Conservation (phyloP, 1,140 invertebrate species). For the Diachasmimorpha longicaudata region DNA sequence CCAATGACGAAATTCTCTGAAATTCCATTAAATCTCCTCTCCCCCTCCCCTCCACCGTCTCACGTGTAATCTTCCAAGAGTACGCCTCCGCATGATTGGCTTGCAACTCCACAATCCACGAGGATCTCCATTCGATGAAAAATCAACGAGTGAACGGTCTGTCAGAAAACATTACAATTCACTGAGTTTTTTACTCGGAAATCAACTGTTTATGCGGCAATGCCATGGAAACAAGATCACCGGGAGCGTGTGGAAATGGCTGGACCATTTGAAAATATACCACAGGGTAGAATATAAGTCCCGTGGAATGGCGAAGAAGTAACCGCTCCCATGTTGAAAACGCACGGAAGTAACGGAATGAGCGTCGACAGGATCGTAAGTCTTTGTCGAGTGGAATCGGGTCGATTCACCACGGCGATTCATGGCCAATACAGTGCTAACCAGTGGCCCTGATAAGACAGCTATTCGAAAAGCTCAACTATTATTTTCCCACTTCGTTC, state of each 20-base stretch:
- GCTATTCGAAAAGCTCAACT: not conserved
- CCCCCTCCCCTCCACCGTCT: no score
- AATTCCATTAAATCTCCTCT: not conserved
- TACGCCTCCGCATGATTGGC: not conserved
- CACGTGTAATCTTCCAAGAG: not conserved
- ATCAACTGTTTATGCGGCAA: not conserved
- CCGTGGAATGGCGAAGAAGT: slow-evolving; percentile 9
- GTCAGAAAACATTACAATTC: not conserved
- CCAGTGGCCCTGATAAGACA: not conserved
- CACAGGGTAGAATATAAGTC: not conserved
- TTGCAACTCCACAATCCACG: not conserved
- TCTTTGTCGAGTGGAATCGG: slow-evolving; percentile 25
- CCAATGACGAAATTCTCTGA: no score
- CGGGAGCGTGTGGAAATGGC: not conserved
- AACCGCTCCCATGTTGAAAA: slow-evolving; percentile 21
- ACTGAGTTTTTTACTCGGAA: not conserved
- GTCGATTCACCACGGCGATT: slow-evolving; percentile 23
- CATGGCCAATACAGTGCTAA: slow-evolving; percentile 2
- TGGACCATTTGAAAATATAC: not conserved
- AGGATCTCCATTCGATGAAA: not conserved
- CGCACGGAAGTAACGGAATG: slow-evolving; percentile 34
- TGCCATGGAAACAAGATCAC: not conserved
- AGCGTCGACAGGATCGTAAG: slow-evolving; percentile 33
- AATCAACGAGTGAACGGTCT: not conserved
- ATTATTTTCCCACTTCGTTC: not conserved